Conservation (phyloP, 2,888 invertebrate genomes). For the Pterobdella sp. region DNA sequence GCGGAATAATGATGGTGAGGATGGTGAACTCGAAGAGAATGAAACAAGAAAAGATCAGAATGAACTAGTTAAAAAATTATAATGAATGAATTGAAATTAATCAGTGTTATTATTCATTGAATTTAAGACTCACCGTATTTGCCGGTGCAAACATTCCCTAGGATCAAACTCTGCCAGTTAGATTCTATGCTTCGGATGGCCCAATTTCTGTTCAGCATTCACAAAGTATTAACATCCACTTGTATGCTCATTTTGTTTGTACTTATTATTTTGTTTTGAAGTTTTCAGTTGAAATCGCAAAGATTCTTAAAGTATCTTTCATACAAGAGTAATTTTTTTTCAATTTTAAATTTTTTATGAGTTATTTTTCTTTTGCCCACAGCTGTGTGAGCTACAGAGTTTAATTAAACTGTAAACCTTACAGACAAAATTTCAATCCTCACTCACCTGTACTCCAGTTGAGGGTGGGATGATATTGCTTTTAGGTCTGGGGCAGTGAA, state of each 20-base stretch:
- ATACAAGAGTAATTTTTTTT: too few species aligned
- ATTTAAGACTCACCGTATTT: not conserved
- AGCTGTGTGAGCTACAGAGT: too few species aligned
- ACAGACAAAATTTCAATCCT: conserved; percentile 5
- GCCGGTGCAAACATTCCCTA: not conserved
- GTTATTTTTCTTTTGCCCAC: too few species aligned
- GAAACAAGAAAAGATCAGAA: not conserved
- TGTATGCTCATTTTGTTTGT: too few species aligned
- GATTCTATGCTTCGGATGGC: not conserved
- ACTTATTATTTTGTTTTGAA: too few species aligned
- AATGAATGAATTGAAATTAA: not conserved
- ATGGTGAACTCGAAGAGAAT: not conserved
- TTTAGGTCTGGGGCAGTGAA: conserved; percentile 11
- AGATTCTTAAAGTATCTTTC: too few species aligned
- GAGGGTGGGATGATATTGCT: conserved; percentile 28
- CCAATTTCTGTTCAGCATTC: too few species aligned
- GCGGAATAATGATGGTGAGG: not conserved
- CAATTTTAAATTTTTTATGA: too few species aligned
- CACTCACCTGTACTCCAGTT: conserved; percentile 29
- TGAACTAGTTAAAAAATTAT: not conserved
- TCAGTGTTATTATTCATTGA: not conserved
- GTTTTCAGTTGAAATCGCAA: too few species aligned
- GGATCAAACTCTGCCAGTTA: not conserved
- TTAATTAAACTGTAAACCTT: too few species aligned
- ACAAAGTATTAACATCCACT: too few species aligned